Evolutionary conservation across 1,140 invertebrate genomes (phyloP).

Genomic region (Pogonomyrmex californicus): DNA sequence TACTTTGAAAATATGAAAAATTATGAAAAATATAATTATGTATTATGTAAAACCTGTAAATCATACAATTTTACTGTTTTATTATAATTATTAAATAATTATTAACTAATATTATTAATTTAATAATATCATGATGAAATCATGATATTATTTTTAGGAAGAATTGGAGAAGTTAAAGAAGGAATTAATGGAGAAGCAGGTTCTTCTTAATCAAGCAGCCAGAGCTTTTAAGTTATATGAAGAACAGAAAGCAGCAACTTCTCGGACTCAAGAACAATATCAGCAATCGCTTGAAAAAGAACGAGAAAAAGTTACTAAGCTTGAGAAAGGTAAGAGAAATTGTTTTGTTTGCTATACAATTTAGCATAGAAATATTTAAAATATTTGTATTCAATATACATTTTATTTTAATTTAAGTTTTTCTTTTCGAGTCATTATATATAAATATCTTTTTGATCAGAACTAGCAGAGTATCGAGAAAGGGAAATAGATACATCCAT

Average conservation of each 20-base stretch:
- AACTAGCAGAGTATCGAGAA: slow-evolving; percentile 81
- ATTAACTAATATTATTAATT: no score
- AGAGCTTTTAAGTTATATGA: slow-evolving; percentile 92
- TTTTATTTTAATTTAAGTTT: background rate
- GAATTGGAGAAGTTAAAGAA: slow-evolving; percentile 93
- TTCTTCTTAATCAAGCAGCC: slow-evolving; percentile 93
- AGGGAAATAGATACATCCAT: slow-evolving; percentile 75
- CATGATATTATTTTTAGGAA: slow-evolving; percentile 86
- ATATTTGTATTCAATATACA: slow-evolving; percentile 14
- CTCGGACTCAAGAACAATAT: slow-evolving; percentile 80
- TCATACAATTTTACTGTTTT: background rate
- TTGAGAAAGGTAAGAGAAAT: slow-evolving; percentile 80
- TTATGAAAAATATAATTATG: slow-evolving; percentile 7
- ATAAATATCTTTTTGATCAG: slow-evolving; percentile 67
- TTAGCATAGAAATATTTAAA: background rate
- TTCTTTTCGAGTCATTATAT: background rate
- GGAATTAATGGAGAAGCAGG: slow-evolving; percentile 93
- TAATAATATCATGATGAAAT: no score
- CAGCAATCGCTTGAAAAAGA: slow-evolving; percentile 82
- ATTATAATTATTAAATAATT: background rate
- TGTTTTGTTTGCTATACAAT: background rate
- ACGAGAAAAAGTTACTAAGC: slow-evolving; percentile 77
- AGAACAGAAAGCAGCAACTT: slow-evolving; percentile 86
- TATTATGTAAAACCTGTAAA: slow-evolving; percentile 9
- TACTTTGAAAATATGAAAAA: background rate